A percentile compares a stretch with the other conserved stretches of the same genome.
Evolutionary conservation across 2,888 invertebrate species (phyloP).

Genomic region (Drosophila multiciliata): DNA sequence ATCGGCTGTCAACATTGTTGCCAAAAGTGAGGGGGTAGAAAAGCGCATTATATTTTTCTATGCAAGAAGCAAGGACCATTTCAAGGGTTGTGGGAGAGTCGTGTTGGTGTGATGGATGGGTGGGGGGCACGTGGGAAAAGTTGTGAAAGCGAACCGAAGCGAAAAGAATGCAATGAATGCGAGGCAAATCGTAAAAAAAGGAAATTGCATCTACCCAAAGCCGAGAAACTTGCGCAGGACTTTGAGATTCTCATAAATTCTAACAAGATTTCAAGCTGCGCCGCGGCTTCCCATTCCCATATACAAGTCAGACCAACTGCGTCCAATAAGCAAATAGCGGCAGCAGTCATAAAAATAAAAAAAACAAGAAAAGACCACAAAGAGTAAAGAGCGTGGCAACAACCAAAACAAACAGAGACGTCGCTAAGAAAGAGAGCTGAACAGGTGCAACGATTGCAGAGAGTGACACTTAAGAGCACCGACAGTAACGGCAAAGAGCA

Average conservation of each 20-base stretch:
- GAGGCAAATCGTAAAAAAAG: conserved; percentile 75
- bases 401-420: conserved; percentile 36
- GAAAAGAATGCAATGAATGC: conserved; percentile 67
- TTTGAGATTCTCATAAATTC: conserved; percentile 80
- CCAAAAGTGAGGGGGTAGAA: conserved; percentile 46
- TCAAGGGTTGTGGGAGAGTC: conserved; percentile 1
- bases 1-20: conserved; percentile 69
- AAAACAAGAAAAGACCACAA: conserved; percentile 7
- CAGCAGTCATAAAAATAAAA: conserved; percentile 9
- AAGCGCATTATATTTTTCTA: conserved; percentile 68
- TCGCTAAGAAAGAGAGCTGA: conserved; percentile 41
- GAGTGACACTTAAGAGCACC: background rate
- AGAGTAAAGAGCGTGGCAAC: conserved; percentile 32
- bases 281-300: conserved; percentile 27
- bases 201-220: conserved; percentile 79
- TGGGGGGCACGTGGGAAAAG: conserved; percentile 32
- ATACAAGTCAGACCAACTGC: conserved; percentile 18
- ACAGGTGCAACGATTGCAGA: conserved; percentile 47
- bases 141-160: conserved; percentile 63
- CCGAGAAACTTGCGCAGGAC: conserved; percentile 78
- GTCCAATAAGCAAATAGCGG: conserved; percentile 76
- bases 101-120: background rate
- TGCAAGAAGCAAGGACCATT: conserved; percentile 43
- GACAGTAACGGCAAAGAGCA: conserved; percentile 38
- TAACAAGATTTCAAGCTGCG: conserved; percentile 81